Conservation (phyloP, 2,797 vertebrate genomes). For the Orestias chungarensis region DNA sequence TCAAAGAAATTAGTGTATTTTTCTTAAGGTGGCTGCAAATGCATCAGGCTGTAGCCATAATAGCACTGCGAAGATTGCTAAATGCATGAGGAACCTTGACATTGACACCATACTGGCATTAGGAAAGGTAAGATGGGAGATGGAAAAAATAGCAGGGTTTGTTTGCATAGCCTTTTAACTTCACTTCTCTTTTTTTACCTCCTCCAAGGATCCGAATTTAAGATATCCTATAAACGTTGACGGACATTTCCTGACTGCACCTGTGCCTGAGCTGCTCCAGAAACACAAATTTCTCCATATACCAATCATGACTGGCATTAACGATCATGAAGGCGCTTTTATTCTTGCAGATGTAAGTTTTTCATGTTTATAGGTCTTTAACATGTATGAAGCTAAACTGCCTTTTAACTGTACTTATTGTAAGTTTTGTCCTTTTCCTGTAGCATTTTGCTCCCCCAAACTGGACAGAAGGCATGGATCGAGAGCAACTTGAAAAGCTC, state of each 20-base stretch:
- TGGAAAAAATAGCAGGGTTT: background rate
- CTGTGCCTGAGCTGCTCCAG: conserved; percentile 51
- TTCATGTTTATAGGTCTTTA: background rate
- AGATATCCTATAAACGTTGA: conserved; percentile 40
- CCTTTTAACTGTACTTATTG: conserved; percentile 2
- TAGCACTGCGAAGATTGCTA: conserved; percentile 66
- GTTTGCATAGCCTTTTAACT: background rate
- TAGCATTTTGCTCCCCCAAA: conserved; percentile 60
- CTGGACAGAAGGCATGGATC: conserved; percentile 78
- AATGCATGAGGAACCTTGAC: conserved; percentile 71
- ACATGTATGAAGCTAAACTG: background rate
- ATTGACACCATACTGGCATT: conserved; percentile 38
- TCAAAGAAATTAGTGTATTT: background rate
- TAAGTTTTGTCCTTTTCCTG: conserved; percentile 19
- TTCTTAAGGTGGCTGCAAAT: conserved; percentile 64
- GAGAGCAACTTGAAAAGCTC: conserved; percentile 8
- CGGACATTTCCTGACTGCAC: conserved; percentile 69
- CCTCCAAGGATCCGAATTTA: conserved; percentile 35
- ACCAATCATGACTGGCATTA: conserved; percentile 78
- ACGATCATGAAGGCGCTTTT: conserved; percentile 73
- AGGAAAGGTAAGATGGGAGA: conserved; percentile 45
- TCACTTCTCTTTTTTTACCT: background rate
- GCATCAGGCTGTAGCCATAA: conserved; percentile 70
- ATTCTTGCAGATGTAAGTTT: conserved; percentile 62
- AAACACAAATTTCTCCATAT: conserved; percentile 66